phyloP scores from a whole-genome alignment of 2,113 vertebrate genomes.

The Procavia capensis region DNA sequence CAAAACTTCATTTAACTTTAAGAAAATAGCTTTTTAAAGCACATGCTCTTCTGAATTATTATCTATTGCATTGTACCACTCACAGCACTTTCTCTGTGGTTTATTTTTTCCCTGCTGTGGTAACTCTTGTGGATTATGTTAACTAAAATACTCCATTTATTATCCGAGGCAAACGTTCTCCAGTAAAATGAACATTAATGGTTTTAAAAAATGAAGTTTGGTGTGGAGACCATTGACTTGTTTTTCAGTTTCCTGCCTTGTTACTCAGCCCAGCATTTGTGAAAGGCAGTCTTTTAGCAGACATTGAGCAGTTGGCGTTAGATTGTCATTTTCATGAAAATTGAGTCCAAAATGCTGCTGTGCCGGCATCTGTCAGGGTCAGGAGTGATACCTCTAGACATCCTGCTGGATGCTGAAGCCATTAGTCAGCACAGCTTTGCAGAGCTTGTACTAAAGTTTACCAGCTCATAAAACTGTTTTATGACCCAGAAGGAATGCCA shows the following conservation, averaged over 20 bases:
- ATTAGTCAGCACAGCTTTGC: background rate
- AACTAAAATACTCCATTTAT: background rate
- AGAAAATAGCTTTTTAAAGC: background rate
- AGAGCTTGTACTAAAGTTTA: background rate
- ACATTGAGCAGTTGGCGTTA: no score
- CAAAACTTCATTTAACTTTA: background rate
- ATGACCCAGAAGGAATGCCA: constrained; percentile 50
- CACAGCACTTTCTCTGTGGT: background rate
- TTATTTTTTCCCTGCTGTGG: background rate
- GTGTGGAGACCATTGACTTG: background rate
- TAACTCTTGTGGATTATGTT: background rate
- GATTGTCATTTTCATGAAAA: background rate
- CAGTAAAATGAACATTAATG: background rate
- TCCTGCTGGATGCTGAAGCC: background rate
- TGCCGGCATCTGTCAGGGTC: fast-evolving
- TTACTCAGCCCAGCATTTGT: background rate
- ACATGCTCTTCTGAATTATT: background rate
- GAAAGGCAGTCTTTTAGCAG: background rate
- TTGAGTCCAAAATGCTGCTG: background rate
- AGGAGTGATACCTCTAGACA: background rate
- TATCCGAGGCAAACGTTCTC: background rate
- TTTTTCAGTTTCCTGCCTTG: background rate
- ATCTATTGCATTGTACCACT: background rate
- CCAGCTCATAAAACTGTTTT: constrained; percentile 58
- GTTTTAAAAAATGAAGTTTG: background rate